Evolutionary conservation across 1,140 invertebrate genomes (phyloP).

Genomic region (Monochamus saltuarius): DNA sequence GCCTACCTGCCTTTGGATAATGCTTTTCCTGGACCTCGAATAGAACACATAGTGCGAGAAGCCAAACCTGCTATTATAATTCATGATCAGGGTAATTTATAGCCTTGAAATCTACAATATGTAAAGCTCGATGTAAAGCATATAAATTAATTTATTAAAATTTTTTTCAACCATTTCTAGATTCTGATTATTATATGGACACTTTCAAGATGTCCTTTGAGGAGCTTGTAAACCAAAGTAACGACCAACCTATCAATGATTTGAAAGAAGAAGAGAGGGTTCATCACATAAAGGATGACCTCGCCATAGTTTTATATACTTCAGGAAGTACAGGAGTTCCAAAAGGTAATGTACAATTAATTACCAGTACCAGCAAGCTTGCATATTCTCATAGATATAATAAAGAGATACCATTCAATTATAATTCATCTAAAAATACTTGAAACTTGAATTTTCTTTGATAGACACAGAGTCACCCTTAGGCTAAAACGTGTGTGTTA

Average conservation of each 20-base stretch:
- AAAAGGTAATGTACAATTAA: conserved; percentile 72
- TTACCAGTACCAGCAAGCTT: too few relatives aligned
- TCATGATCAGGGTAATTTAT: conserved; percentile 56
- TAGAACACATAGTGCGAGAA: conserved; percentile 76
- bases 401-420: too few relatives aligned
- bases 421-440: too few relatives aligned
- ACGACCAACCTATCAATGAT: conserved; percentile 23
- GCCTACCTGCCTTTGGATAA: conserved; percentile 81
- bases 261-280: conserved; percentile 35
- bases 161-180: conserved; percentile 20
- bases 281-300: conserved; percentile 52
- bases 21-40: conserved; percentile 69
- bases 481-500: too few relatives aligned
- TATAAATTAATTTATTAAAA: neutral
- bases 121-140: too few relatives aligned
- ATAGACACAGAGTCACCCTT: too few relatives aligned
- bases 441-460: too few relatives aligned
- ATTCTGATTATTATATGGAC: conserved; percentile 36
- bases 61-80: conserved; percentile 70
- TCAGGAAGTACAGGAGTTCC: conserved; percentile 91
- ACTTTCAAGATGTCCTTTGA: conserved; percentile 36
- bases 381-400: too few relatives aligned
- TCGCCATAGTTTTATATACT: conserved; percentile 84
- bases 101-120: neutral
- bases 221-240: conserved; percentile 28